Percentiles rank a stretch among this genome's conserved stretches.
Evolutionary conservation across 2,797 vertebrate species (phyloP).

Genomic region (Phalloptychus januarius): DNA sequence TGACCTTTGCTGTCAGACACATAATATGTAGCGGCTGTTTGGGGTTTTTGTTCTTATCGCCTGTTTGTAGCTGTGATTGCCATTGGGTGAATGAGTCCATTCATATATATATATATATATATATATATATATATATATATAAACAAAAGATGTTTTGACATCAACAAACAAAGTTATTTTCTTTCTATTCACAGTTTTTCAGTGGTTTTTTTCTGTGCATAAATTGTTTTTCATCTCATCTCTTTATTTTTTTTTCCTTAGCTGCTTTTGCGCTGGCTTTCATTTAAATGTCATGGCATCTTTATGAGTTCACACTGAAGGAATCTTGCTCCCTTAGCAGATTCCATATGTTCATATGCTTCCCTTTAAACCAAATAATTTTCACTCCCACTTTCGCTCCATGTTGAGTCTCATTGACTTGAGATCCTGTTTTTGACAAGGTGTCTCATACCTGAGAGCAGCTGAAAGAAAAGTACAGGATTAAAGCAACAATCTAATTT

Average conservation of each 20-base stretch:
- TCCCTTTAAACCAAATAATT: slow-evolving; percentile 34
- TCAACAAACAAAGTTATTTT: slow-evolving; percentile 88
- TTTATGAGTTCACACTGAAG: slow-evolving; percentile 82
- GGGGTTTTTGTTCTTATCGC: slow-evolving; percentile 53
- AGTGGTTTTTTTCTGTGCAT: slow-evolving; percentile 25
- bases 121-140: slow-evolving; percentile 54
- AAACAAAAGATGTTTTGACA: slow-evolving; percentile 84
- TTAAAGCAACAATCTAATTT: background rate
- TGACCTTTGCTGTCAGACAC: slow-evolving; percentile 67
- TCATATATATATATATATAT: slow-evolving; percentile 53
- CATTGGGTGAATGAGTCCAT: slow-evolving; percentile 74
- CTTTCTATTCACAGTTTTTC: slow-evolving; percentile 46
- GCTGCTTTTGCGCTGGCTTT: slow-evolving; percentile 86
- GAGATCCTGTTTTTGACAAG: slow-evolving; percentile 6
- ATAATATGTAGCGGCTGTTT: slow-evolving; percentile 42
- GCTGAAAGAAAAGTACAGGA: slow-evolving; percentile 18
- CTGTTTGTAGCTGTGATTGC: slow-evolving; percentile 67
- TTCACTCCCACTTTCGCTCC: slow-evolving; percentile 29
- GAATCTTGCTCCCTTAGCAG: slow-evolving; percentile 62
- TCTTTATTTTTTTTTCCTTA: slow-evolving; percentile 54
- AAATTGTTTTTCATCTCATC: slow-evolving; percentile 72
- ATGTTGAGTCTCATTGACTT: slow-evolving; percentile 19
- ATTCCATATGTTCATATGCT: slow-evolving; percentile 64
- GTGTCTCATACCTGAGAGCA: background rate
- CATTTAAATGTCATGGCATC: slow-evolving; percentile 87